Evolutionary conservation across 2,888 invertebrate genomes (phyloP), one percentile per base, ranked within the genome.

Genomic region (Pantelozetes paolii): DNA sequence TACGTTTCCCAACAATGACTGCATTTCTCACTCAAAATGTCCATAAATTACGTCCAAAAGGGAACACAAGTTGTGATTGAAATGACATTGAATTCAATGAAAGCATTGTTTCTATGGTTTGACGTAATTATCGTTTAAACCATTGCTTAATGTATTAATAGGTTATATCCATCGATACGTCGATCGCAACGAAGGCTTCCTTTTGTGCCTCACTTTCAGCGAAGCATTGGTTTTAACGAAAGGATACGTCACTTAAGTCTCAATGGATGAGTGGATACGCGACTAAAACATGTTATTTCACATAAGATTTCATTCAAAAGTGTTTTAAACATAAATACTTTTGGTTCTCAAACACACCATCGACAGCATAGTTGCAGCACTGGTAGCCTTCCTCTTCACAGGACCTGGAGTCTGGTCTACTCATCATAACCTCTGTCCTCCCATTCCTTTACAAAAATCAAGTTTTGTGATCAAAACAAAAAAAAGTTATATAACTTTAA

Each of bases 261-360:
- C 50, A 50, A 8, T 18, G 45, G 40, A 40, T 40, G 9, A 45
- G 45, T 13, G 45, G 20, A 50, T n/a, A 50, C 50, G 50, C 50
- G n/a, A 50, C 50, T 50, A 18, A 50, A 50, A 50, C 50, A 50
- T 20, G 50, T 50, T 50, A 50, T 50, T n/a, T 18, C 45, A 45
- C 45, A 50, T n/a, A n/a, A 8, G 50, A 8, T n/a, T 50, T 50
- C 50, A 50, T 50, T 50, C 50, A 50, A 50, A 50, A 50, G 50
- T 50, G 36, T 8, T 36, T 36, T 36, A 8, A 36, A 36, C 6
- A 36, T 36, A 36, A 36, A 36, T 36, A 8, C 36, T 36, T 36
- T 36, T 36, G 36, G 36, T 36, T 36, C 36, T 5, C 36, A 9
- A 36, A 9, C 9, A 36, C 9, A 9, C 36, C 36, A 36, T 36